Evolutionary conservation across 2,797 vertebrate species (phyloP).

Genomic region (Dallia pectoralis): DNA sequence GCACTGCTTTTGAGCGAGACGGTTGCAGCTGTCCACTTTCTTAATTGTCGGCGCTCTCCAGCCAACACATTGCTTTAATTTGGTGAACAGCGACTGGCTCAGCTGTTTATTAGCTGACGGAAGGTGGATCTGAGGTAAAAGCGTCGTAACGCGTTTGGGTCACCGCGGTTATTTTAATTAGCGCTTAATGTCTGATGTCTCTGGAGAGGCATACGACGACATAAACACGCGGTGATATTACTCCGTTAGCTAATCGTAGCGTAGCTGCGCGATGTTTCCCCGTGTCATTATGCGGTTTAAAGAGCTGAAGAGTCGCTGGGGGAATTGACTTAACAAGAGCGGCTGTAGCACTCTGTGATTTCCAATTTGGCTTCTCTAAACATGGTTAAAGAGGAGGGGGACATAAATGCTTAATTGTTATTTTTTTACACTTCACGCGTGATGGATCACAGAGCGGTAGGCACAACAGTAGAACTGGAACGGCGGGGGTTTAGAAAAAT

Average conservation of each 20-base stretch:
- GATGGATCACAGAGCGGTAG: conserved; percentile 31
- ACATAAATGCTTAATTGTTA: conserved; percentile 67
- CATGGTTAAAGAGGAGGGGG: conserved; percentile 41
- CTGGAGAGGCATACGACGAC: conserved; percentile 51
- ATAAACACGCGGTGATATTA: conserved; percentile 45
- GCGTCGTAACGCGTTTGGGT: conserved; percentile 81
- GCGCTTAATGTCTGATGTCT: conserved; percentile 57
- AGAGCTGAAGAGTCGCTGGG: conserved; percentile 41
- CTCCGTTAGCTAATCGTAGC: conserved; percentile 29
- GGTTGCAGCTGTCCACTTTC: conserved; percentile 72
- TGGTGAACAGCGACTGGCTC: conserved; percentile 66
- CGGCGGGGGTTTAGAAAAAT: conserved; percentile 35
- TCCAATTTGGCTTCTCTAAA: conserved; percentile 56
- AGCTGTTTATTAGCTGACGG: conserved; percentile 63
- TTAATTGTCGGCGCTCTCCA: conserved; percentile 81
- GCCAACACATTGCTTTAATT: conserved; percentile 70
- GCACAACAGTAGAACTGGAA: conserved; percentile 41
- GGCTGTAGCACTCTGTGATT: conserved; percentile 55
- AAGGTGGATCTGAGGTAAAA: conserved; percentile 72
- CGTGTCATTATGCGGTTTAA: conserved; percentile 17
- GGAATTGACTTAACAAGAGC: conserved; percentile 51
- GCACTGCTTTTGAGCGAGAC: conserved; percentile 76
- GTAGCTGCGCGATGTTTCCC: conserved; percentile 23
- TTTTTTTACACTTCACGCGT: conserved; percentile 62
- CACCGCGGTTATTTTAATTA: conserved; percentile 82